These are phyloP conservation scores for Parasteatoda lunata DNA, from an alignment of 2,888 invertebrate species.

Conservation along the genomic window DNA sequence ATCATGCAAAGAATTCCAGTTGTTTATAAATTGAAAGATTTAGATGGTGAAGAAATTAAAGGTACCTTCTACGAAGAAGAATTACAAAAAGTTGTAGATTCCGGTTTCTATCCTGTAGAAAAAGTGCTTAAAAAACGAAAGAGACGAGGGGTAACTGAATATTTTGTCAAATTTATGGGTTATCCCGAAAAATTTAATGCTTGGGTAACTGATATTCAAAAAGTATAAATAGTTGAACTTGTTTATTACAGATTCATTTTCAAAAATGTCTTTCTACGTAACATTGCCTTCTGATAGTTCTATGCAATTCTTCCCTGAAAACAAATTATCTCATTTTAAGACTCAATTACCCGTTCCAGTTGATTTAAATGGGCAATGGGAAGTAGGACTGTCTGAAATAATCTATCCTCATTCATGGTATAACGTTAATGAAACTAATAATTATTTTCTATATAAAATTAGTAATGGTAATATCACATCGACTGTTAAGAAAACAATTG, in stretches of 20 bases:
- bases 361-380: too few species aligned
- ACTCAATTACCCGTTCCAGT: too few species aligned
- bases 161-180: slow-evolving; percentile 4
- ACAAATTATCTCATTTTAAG: too few species aligned
- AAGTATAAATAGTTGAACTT: background rate
- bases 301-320: slow-evolving; percentile 70
- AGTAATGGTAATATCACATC: too few species aligned
- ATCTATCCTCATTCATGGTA: too few species aligned
- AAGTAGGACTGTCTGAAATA: too few species aligned
- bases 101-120: slow-evolving; percentile 4
- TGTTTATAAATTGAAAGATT: too few species aligned
- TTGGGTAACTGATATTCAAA: background rate
- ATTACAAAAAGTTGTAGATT: slow-evolving; percentile 11
- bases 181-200: slow-evolving; percentile 9
- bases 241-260: background rate
- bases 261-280: slow-evolving; percentile 64
- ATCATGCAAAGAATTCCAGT: too few species aligned
- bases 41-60: slow-evolving; percentile 3
- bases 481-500: too few species aligned
- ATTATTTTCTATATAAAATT: too few species aligned
- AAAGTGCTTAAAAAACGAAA: slow-evolving; percentile 2
- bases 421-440: too few species aligned
- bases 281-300: slow-evolving; percentile 71
- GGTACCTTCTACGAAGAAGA: slow-evolving; percentile 17
- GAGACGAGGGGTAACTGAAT: background rate